Evolutionary conservation across 2,888 invertebrate genomes (phyloP).

Genomic region (Serrognathus titanus): DNA sequence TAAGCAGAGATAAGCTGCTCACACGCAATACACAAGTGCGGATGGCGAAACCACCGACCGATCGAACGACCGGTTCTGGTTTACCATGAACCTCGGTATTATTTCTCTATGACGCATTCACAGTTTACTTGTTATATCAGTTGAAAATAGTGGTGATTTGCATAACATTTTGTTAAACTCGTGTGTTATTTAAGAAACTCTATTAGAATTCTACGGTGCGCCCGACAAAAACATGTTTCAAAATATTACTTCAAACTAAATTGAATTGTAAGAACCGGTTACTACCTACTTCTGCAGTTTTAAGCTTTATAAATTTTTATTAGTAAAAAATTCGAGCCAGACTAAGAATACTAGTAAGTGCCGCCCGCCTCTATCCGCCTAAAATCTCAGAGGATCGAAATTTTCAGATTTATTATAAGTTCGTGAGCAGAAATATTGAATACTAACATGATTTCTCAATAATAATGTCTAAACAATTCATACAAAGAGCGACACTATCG

Average conservation of each 20-base stretch:
- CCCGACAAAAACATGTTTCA: slow-evolving; percentile 1
- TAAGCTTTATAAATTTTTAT: slow-evolving; percentile 2
- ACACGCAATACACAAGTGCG: slow-evolving; percentile 27
- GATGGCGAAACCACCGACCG: slow-evolving; percentile 25
- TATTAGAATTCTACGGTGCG: not conserved
- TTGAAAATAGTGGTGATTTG: slow-evolving; percentile 1
- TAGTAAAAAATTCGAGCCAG: not conserved
- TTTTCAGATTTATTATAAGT: not conserved
- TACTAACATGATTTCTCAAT: slow-evolving; percentile 2
- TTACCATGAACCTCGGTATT: slow-evolving; percentile 34
- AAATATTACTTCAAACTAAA: slow-evolving; percentile 8
- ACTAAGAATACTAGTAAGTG: not conserved
- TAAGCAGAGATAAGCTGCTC: slow-evolving; percentile 32
- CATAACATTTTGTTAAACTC: not conserved
- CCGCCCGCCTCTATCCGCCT: no score
- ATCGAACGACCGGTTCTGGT: slow-evolving; percentile 32
- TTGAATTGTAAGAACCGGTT: slow-evolving; percentile 9
- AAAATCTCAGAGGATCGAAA: no score
- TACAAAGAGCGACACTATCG: not conserved
- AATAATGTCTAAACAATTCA: not conserved
- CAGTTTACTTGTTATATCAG: slow-evolving; percentile 4
- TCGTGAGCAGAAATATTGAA: not conserved
- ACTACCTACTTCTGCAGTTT: not conserved
- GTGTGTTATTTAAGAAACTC: not conserved
- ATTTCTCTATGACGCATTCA: slow-evolving; percentile 16